phyloP scores from a whole-genome alignment of 2,797 vertebrate species.

The Chrosomus eos region DNA sequence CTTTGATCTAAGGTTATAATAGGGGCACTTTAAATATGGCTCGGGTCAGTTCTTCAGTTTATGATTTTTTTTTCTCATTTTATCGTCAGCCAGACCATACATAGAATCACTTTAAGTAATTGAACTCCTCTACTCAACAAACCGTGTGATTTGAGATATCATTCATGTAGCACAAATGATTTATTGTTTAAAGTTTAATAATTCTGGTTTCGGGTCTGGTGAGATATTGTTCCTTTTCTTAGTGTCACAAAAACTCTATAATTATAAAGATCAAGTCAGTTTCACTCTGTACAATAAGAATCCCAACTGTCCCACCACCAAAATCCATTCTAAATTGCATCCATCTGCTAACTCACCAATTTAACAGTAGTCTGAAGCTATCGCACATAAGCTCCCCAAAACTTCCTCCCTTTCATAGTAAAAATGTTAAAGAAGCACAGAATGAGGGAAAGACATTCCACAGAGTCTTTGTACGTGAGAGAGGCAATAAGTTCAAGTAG shows the following conservation, averaged over 20 bases:
- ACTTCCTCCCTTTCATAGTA: constrained; percentile 60
- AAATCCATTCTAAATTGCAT: constrained; percentile 67
- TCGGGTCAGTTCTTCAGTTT: background rate
- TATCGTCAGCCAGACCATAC: background rate
- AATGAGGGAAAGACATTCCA: constrained; percentile 40
- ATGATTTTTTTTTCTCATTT: background rate
- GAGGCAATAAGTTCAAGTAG: constrained; percentile 27
- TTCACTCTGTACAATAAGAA: background rate
- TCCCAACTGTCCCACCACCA: background rate
- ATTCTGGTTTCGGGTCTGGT: background rate
- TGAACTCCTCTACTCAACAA: too few relatives aligned
- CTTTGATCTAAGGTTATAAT: too few relatives aligned
- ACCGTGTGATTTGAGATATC: background rate
- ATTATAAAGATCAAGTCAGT: background rate
- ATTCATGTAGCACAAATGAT: background rate
- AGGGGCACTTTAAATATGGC: too few relatives aligned
- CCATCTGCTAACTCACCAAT: constrained; percentile 60
- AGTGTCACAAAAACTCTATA: background rate
- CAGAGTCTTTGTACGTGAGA: constrained; percentile 9
- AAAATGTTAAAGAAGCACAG: constrained; percentile 57
- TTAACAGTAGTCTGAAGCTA: constrained; percentile 55
- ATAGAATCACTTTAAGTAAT: background rate
- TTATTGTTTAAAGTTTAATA: background rate
- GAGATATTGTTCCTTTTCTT: background rate
- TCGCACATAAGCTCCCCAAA: constrained; percentile 60